Conservation (phyloP, 2,113 vertebrate genomes). For the Melanocharis versteri region DNA sequence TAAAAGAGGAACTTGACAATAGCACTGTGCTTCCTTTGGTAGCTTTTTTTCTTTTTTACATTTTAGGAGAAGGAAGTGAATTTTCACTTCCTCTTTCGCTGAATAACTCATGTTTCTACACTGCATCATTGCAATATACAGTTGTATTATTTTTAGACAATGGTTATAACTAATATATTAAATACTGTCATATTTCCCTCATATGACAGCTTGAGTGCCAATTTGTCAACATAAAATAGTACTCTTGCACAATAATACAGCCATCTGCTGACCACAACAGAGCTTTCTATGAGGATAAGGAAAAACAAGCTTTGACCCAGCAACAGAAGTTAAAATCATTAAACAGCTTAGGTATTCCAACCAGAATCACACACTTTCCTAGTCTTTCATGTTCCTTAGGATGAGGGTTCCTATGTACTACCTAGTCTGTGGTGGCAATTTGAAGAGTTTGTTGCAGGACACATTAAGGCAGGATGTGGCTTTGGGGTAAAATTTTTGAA, state of each 20-base stretch:
- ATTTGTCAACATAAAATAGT: not conserved
- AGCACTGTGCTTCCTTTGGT: not conserved
- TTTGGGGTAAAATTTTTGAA: not conserved
- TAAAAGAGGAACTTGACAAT: not conserved
- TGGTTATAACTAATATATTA: not conserved
- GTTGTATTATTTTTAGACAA: constrained; percentile 8
- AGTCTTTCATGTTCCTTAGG: not conserved
- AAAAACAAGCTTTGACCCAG: not conserved
- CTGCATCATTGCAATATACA: not conserved
- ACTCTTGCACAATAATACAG: not conserved
- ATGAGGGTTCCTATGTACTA: not conserved
- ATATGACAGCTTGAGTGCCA: not conserved
- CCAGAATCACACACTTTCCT: not conserved
- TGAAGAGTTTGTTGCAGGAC: not conserved
- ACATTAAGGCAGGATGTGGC: not conserved
- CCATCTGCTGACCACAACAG: not conserved
- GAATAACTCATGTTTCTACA: not conserved
- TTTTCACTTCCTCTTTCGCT: not conserved
- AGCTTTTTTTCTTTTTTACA: not conserved
- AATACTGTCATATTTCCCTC: not conserved
- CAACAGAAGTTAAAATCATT: not conserved
- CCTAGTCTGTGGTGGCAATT: not conserved
- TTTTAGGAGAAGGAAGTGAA: not conserved
- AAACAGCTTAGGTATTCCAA: not conserved
- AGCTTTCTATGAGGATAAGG: not conserved